phyloP scores from a whole-genome alignment of 2,113 vertebrate species.

The Fregata magnificens region DNA sequence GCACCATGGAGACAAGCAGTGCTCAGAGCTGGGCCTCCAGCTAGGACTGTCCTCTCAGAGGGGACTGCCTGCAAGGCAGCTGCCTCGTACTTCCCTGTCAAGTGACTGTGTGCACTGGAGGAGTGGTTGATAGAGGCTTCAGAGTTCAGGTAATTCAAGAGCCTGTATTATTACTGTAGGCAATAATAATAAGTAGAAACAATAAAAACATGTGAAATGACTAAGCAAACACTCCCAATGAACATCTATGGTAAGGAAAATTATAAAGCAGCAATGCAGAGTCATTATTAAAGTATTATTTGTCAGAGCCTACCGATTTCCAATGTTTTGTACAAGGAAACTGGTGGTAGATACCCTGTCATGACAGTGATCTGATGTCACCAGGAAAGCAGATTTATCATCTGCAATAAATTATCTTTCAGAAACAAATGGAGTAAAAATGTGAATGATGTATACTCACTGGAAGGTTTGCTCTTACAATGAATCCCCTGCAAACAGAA shows the following conservation, averaged over 20 bases:
- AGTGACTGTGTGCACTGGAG: not conserved
- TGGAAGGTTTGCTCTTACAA: constrained; percentile 62
- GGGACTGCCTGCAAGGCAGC: not conserved
- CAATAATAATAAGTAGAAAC: not conserved
- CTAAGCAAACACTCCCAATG: not conserved
- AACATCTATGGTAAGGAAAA: not conserved
- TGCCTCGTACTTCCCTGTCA: not conserved
- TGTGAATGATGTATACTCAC: constrained; percentile 46
- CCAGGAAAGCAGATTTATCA: not conserved
- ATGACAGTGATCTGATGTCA: not conserved
- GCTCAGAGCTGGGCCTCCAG: not conserved
- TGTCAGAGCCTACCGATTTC: not conserved
- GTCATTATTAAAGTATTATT: not conserved
- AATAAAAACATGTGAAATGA: not conserved
- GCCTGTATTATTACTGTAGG: not conserved
- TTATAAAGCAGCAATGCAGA: not conserved
- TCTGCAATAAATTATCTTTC: not conserved
- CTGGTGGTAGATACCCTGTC: not conserved
- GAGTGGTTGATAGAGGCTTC: not conserved
- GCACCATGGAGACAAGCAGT: not conserved
- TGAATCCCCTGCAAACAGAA: constrained; percentile 67
- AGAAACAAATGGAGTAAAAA: not conserved
- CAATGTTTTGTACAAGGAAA: not conserved
- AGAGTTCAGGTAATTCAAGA: not conserved
- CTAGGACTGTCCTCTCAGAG: not conserved